Conservation (phyloP, 2,113 vertebrate species). For the Plecotus auritus region DNA sequence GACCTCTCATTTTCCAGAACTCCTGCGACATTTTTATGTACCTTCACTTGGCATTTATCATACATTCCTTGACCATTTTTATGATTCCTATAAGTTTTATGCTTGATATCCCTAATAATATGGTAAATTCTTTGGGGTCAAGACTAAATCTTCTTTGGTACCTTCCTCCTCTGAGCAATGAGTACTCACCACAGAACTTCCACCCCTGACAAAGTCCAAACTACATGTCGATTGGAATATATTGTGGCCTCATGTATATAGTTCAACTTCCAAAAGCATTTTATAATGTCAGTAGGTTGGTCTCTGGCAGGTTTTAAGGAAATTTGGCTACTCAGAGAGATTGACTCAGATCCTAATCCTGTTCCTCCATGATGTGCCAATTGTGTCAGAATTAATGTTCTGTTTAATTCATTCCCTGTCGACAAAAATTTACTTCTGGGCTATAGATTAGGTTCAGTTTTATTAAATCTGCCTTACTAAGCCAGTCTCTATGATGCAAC, state of each 20-base stretch:
- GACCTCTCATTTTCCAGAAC: background rate
- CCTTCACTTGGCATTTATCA: background rate
- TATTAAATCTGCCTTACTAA: slow-evolving; percentile 45
- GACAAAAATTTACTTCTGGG: slow-evolving; percentile 50
- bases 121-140: background rate
- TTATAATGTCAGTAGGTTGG: slow-evolving; percentile 32
- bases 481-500: background rate
- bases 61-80: background rate
- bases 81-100: background rate
- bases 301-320: slow-evolving; percentile 61
- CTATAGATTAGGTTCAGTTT: slow-evolving; percentile 19
- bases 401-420: slow-evolving; percentile 69
- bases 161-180: background rate
- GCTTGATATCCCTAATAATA: background rate
- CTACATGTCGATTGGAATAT: background rate
- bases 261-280: slow-evolving; percentile 47
- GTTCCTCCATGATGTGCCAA: slow-evolving; percentile 45
- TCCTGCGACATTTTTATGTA: background rate
- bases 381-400: slow-evolving; percentile 67
- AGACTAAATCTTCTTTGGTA: background rate
- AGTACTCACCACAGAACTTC: background rate
- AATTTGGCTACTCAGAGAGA: slow-evolving; percentile 52
- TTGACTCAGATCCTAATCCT: slow-evolving; percentile 35
- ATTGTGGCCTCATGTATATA: slow-evolving; percentile 41
- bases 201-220: background rate